Conservation (phyloP, 2,113 vertebrate genomes). For the Lasiurus cinereus region DNA sequence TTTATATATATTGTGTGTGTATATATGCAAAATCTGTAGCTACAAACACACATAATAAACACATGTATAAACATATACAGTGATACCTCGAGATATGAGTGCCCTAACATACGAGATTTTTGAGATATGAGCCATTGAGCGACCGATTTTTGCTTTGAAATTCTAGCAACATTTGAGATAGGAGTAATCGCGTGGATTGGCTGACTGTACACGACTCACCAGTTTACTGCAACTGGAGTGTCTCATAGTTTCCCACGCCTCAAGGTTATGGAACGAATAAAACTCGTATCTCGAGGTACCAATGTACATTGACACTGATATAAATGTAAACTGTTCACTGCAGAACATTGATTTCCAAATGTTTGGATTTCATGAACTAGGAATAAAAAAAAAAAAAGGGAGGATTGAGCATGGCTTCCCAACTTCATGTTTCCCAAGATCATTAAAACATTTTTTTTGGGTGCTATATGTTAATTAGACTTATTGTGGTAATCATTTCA, state of each 20-base stretch:
- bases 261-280: too few relatives aligned
- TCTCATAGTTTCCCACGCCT: too few relatives aligned
- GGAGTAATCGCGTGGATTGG: too few relatives aligned
- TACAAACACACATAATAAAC: neutral
- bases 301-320: neutral
- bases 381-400: constrained; percentile 19
- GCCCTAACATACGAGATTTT: too few relatives aligned
- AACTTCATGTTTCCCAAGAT: constrained; percentile 50
- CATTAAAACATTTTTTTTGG: neutral
- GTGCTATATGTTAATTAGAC: neutral
- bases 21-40: neutral
- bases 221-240: too few relatives aligned
- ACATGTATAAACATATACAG: neutral
- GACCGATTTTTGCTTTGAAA: too few relatives aligned
- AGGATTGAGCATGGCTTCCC: neutral
- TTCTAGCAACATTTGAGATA: too few relatives aligned
- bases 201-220: too few relatives aligned
- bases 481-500: neutral
- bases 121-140: too few relatives aligned
- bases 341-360: neutral
- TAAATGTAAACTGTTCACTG: neutral
- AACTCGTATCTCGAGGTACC: too few relatives aligned
- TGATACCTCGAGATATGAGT: too few relatives aligned
- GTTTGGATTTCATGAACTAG: constrained; percentile 46
- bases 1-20: neutral